These are phyloP conservation scores for Bathynomus jamesi DNA, from an alignment of 1,140 invertebrate genomes.

Conservation along the genomic window DNA sequence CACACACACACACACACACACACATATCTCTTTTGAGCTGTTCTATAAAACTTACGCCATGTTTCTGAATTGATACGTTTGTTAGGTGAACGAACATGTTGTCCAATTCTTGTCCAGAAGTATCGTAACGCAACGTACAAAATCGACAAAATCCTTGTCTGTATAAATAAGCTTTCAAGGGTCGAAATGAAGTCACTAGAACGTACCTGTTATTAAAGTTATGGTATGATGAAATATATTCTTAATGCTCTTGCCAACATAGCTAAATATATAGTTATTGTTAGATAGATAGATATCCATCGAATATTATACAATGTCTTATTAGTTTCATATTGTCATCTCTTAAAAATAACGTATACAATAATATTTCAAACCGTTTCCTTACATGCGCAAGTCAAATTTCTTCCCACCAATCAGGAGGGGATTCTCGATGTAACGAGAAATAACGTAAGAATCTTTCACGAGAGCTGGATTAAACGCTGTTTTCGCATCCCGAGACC, in stretches of 20 bases:
- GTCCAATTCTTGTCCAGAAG: conserved; percentile 62
- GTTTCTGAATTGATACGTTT: conserved; percentile 81
- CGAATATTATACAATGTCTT: too few species aligned
- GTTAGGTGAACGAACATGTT: conserved; percentile 83
- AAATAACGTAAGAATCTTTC: conserved; percentile 89
- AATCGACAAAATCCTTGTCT: conserved; percentile 75
- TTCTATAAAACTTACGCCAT: conserved; percentile 64
- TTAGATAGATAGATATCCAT: too few species aligned
- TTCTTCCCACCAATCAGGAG: conserved; percentile 80
- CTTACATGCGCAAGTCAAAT: conserved; percentile 65
- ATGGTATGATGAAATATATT: background rate
- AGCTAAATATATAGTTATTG: too few species aligned
- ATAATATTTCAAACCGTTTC: too few species aligned
- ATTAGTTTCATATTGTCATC: too few species aligned
- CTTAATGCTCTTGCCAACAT: too few species aligned
- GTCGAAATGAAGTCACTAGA: conserved; percentile 75
- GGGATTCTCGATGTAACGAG: conserved; percentile 74
- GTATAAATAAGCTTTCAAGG: conserved; percentile 66
- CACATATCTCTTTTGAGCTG: too few species aligned
- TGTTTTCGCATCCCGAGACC: conserved; percentile 51
- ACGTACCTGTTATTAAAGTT: conserved; percentile 53
- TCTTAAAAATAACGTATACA: too few species aligned
- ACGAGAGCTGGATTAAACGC: conserved; percentile 58
- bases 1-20: too few species aligned
- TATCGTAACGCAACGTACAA: conserved; percentile 69